phyloP scores from a whole-genome alignment of 2,888 invertebrate genomes.

The Ischnus inquisitorius region DNA sequence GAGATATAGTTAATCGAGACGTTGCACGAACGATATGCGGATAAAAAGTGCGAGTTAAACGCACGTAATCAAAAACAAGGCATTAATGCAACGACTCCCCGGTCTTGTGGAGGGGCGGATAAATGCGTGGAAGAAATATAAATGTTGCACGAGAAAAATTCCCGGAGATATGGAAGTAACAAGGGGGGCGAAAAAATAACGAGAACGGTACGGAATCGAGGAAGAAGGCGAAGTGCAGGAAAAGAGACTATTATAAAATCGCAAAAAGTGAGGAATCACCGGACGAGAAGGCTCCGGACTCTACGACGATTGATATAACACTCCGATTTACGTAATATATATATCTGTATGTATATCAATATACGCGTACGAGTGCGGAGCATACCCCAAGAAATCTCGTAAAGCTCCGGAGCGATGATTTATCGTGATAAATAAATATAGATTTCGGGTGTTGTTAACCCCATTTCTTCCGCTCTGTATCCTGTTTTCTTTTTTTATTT shows the following conservation, averaged over 20 bases:
- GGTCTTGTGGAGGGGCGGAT: background rate
- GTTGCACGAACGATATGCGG: slow-evolving; percentile 28
- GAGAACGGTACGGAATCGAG: background rate
- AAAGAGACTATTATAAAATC: slow-evolving; percentile 53
- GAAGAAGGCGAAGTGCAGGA: slow-evolving; percentile 46
- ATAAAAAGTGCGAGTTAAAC: slow-evolving; percentile 42
- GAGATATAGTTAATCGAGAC: slow-evolving; percentile 41
- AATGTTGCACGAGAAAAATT: slow-evolving; percentile 39
- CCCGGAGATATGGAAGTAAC: background rate
- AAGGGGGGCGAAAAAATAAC: background rate
- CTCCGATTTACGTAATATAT: slow-evolving; percentile 67
- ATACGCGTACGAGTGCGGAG: slow-evolving; percentile 1
- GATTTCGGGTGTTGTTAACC: slow-evolving; percentile 79
- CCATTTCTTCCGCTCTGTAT: slow-evolving; percentile 72
- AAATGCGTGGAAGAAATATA: slow-evolving; percentile 53
- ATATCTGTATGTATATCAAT: slow-evolving; percentile 14
- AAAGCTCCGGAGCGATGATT: slow-evolving; percentile 71
- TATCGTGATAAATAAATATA: slow-evolving; percentile 77
- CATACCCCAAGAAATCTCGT: slow-evolving; percentile 62
- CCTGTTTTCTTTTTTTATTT: slow-evolving; percentile 34
- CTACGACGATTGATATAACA: slow-evolving; percentile 73
- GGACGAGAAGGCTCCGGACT: slow-evolving; percentile 57
- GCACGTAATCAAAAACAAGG: slow-evolving; percentile 45
- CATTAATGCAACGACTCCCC: slow-evolving; percentile 41
- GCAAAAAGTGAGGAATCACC: slow-evolving; percentile 60